These are phyloP conservation scores for Chaunax sp. DNA, from an alignment of 2,797 vertebrate species.

Conservation along the genomic window DNA sequence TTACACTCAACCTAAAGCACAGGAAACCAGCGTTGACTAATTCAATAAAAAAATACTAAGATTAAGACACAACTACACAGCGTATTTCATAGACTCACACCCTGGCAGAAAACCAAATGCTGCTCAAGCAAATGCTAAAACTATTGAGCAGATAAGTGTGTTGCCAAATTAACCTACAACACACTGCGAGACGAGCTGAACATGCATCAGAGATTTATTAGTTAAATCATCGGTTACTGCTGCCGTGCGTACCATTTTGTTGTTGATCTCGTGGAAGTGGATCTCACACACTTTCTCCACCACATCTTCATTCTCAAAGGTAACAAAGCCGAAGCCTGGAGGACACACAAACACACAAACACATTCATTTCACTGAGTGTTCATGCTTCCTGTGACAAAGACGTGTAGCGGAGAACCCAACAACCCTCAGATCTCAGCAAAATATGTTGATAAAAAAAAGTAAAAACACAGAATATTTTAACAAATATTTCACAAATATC, in stretches of 20 bases:
- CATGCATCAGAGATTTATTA: background rate
- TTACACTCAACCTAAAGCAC: slow-evolving; percentile 95
- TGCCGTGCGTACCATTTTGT: slow-evolving; percentile 90
- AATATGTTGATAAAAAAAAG: background rate
- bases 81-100: background rate
- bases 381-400: background rate
- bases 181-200: background rate
- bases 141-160: too few relatives aligned
- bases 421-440: background rate
- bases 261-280: slow-evolving; percentile 99
- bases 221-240: background rate
- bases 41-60: background rate
- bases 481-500: background rate
- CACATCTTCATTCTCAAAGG: slow-evolving; percentile 97
- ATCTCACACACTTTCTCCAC: slow-evolving; percentile 99
- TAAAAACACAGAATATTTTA: background rate
- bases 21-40: background rate
- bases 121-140: too few relatives aligned
- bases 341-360: slow-evolving; percentile 24
- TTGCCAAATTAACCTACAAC: too few relatives aligned
- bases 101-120: background rate
- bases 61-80: background rate
- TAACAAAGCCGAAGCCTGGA: slow-evolving; percentile 97
- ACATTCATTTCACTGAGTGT: background rate
- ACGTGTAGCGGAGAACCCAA: background rate